A percentile compares a stretch with the other conserved stretches of the same genome.
Evolutionary conservation across 2,888 invertebrate species (phyloP).

Genomic region (Drosophila neotestacea): DNA sequence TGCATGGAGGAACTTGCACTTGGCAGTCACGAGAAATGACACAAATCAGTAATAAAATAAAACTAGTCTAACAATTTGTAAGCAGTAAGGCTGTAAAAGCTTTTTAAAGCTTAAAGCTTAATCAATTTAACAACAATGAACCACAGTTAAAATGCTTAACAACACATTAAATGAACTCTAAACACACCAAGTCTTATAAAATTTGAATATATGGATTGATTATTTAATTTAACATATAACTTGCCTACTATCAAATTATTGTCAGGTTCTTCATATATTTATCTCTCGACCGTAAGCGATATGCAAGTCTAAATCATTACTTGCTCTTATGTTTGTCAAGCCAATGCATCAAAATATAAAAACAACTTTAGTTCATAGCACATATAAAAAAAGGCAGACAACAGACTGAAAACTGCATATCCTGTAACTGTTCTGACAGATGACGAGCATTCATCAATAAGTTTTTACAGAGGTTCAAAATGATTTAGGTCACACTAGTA

Average conservation of each 20-base stretch:
- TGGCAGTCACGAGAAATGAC: too few relatives aligned
- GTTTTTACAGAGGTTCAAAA: constrained; percentile 25
- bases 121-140: too few relatives aligned
- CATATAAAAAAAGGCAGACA: constrained; percentile 9
- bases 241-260: not conserved
- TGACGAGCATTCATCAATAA: constrained; percentile 31
- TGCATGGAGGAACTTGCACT: too few relatives aligned
- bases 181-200: not conserved
- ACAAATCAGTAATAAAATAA: too few relatives aligned
- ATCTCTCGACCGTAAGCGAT: constrained; percentile 16
- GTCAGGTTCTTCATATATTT: constrained; percentile 1
- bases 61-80: too few relatives aligned
- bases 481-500: constrained; percentile 13
- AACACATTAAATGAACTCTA: not conserved
- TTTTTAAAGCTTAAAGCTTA: too few relatives aligned
- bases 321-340: not conserved
- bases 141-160: too few relatives aligned
- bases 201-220: too few relatives aligned
- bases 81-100: too few relatives aligned
- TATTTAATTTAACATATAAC: too few relatives aligned
- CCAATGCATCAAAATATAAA: not conserved
- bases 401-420: not conserved
- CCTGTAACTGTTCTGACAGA: constrained; percentile 22
- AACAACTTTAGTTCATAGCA: constrained; percentile 7
- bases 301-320: constrained; percentile 5